Evolutionary conservation across 2,797 vertebrate genomes (phyloP).

Genomic region (Myotis planiceps): DNA sequence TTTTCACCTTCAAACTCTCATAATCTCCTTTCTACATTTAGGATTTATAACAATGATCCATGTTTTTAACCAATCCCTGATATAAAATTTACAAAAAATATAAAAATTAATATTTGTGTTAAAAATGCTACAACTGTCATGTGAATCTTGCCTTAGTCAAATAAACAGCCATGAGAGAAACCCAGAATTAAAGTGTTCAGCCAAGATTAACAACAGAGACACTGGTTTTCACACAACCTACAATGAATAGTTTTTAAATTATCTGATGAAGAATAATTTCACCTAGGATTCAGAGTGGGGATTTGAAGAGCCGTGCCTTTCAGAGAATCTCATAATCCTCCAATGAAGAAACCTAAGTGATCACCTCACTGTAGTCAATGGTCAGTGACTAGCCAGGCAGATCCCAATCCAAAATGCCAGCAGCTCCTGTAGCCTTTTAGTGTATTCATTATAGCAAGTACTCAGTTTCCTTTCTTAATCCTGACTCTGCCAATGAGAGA

Average conservation of each 20-base stretch:
- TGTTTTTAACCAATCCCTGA: neutral
- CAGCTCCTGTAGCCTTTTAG: neutral
- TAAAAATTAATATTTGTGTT: conserved; percentile 32
- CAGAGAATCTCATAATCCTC: conserved; percentile 1
- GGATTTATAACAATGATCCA: neutral
- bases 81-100: neutral
- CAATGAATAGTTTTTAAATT: conserved; percentile 28
- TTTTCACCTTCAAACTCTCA: neutral
- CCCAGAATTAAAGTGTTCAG: neutral
- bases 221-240: neutral
- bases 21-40: neutral
- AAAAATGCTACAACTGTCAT: neutral
- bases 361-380: neutral
- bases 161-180: neutral
- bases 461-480: neutral
- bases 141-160: neutral
- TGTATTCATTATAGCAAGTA: neutral
- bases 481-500: neutral
- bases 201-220: conserved; percentile 28
- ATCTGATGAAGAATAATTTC: conserved; percentile 36
- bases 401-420: neutral
- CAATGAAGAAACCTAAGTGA: neutral
- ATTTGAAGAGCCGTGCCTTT: conserved; percentile 23
- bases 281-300: neutral
- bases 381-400: neutral